Conservation (phyloP, 2,797 vertebrate species). For the Heteromormyrus szaboi region DNA sequence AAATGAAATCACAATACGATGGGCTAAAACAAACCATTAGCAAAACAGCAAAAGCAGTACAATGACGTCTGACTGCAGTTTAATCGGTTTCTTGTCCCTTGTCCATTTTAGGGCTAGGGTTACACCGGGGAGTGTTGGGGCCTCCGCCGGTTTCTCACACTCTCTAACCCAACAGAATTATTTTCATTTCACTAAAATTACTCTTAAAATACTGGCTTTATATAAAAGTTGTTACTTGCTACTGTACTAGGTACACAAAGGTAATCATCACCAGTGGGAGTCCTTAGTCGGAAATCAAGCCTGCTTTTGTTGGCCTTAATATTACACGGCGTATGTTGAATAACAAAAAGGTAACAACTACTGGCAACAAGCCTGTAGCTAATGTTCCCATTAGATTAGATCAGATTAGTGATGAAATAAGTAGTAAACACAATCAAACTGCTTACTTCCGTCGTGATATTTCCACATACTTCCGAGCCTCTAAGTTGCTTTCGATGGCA, state of each 20-base stretch:
- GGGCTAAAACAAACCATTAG: background rate
- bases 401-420: background rate
- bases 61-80: background rate
- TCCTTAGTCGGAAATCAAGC: background rate
- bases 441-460: background rate
- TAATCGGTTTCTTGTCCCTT: background rate
- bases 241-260: background rate
- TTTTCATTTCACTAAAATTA: background rate
- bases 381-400: background rate
- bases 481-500: background rate
- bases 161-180: background rate
- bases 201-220: background rate
- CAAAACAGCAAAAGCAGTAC: background rate
- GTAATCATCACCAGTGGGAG: background rate
- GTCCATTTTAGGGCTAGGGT: background rate
- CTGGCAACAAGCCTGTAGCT: background rate
- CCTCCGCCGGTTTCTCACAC: background rate
- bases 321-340: background rate
- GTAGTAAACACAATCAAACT: background rate
- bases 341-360: background rate
- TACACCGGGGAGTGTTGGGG: background rate
- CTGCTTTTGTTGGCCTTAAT: background rate
- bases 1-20: background rate
- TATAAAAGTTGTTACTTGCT: background rate
- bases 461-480: background rate